Evolutionary conservation across 1,140 invertebrate species (phyloP), one percentile per base, ranked within the genome.

Genomic region (Thalassaphorura encarpata): DNA sequence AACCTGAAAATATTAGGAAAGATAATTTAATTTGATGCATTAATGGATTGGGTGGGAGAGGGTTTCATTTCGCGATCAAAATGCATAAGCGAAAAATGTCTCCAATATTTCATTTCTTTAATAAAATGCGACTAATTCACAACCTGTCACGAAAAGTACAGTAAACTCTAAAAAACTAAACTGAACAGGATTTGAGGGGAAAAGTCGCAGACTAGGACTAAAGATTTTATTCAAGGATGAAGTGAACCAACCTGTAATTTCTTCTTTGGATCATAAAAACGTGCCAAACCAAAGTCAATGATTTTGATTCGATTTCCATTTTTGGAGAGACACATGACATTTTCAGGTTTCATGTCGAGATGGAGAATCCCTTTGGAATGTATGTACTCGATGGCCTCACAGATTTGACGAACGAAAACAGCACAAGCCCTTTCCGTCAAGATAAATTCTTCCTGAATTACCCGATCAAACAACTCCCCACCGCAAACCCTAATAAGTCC

Each of bases 281-380:
- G 76, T 0, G 95, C 94, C 50, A 99, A 73, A 18, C 95, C 95
- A 72, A 97, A 97, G 72, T 96, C 92, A 57, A 98, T 98, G 60
- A 98, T 92, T 75, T 99, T 98, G 63, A 99, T 92, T 62, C 93
- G 79, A 71, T 97, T 97, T 6, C 94, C 93, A 29, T 87, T 83
- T 70, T 89, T 87, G 50, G 92, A 91, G 23, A 97, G 76, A 68
- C 95, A 97, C 1, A 98, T 73, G 66, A 98, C 95, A 70, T 98
- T 99, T 74, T 99, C 95, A 15, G 95, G 95, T 86, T 99, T 98
- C 77, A 98, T 82, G 71, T 98, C 94, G 16, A 98, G 77, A 78
- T 98, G 93, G 26, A 97, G 72, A 60, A 98, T 92, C 67, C 87
- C 87, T 69, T 95, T 85, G 19, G 83, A 80, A 68, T 99, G 96